phyloP scores from a whole-genome alignment of 2,888 invertebrate species.

The Heliconius aoede region DNA sequence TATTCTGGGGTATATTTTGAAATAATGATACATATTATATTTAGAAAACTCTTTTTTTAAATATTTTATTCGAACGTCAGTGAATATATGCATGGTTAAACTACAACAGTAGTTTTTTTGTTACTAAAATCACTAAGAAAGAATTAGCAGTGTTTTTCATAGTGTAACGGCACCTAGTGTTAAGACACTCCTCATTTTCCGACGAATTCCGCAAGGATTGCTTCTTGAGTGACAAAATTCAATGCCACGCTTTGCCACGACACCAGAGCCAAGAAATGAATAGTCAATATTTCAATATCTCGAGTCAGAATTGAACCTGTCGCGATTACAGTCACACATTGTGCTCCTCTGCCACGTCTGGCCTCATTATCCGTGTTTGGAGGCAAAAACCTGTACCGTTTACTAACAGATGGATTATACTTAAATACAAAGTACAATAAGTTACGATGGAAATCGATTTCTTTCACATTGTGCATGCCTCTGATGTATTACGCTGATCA shows the following conservation, averaged over 20 bases:
- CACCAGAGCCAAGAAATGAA: too few relatives aligned
- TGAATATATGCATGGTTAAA: neutral
- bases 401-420: neutral
- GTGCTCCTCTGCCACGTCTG: too few relatives aligned
- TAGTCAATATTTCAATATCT: too few relatives aligned
- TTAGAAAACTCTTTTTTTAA: neutral
- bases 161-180: too few relatives aligned
- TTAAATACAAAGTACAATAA: neutral
- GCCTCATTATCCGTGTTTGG: neutral
- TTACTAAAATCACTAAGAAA: neutral
- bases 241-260: too few relatives aligned
- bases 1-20: neutral
- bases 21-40: neutral
- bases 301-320: too few relatives aligned
- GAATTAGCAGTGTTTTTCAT: too few relatives aligned
- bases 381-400: neutral
- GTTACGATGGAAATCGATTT: constrained; percentile 16
- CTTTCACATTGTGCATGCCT: constrained; percentile 20
- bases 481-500: constrained; percentile 18
- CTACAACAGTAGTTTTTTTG: neutral
- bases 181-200: too few relatives aligned
- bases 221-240: too few relatives aligned
- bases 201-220: too few relatives aligned
- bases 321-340: too few relatives aligned
- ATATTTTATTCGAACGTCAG: constrained; percentile 5